Base-by-base conservation (phyloP, 1,140 invertebrate genomes). In the Nephila pilipes region DNA sequence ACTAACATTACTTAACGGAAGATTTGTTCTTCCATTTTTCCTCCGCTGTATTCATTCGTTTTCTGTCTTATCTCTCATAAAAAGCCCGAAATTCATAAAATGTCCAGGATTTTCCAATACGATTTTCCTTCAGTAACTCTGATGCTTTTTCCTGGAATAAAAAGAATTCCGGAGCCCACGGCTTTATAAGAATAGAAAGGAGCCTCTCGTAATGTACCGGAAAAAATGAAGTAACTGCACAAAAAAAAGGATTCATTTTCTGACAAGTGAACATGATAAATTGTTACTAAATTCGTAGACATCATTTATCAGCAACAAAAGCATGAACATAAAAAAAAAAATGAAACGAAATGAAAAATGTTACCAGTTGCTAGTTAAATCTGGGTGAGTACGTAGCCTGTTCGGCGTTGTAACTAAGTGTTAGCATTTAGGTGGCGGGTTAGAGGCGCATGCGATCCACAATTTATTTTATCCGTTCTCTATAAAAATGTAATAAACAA, bases 401-500 rank as follows among this genome's bases (percentile, higher is more conserved):
- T n/a, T 54, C n/a, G 10, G 2, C 2, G 81, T 25, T 55, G 10
- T 85, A 57, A 85, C 38, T 25, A 85, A 85, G 32, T 81, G 38
- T 81, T 46, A 38, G 46, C 46, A 85, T 54, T 54, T 55, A 85
- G 81, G 14, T 38, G 57, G 36, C 79, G 38, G 22, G 32, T 32
- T 38, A 14, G 36, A 20, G 22, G 29, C 36, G 25, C 46, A 55
- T 32, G n/a, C 10, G 38, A 55, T 55, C 81, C 16, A 16, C 20
- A 85, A 85, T 57, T 85, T 85, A 57, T 85, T 85, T 54, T 54
- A 54, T 57, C 46, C 46, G 46, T 25, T 85, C n/a, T 85, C 81
- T 55, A 85, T 85, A 85, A 57, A 85, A 85, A 55, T 85, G 81
- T n/a, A 85, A 85, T 85, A 85, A 85, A 85, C 81, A 85, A 85